These are phyloP conservation scores for Protobothrops flavoviridis DNA, from an alignment of 2,113 vertebrate species.

Conservation along the genomic window DNA sequence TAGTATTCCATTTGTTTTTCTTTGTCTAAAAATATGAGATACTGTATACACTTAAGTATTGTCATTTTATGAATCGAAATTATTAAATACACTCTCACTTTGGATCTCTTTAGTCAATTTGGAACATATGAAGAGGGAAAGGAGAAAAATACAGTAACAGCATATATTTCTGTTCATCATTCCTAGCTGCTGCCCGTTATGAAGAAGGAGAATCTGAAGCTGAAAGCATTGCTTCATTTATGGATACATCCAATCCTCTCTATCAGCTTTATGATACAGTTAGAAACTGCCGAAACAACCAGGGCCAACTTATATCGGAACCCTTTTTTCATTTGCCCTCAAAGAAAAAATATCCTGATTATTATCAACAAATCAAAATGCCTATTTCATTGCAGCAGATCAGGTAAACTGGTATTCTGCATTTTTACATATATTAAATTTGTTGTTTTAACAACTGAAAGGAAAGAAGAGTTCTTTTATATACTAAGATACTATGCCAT, in stretches of 20 bases:
- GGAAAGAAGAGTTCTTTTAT: background rate
- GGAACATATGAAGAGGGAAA: background rate
- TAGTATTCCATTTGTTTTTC: background rate
- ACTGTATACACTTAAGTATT: background rate
- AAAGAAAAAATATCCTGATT: conserved; percentile 97
- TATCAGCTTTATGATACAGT: conserved; percentile 96
- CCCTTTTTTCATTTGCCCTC: conserved; percentile 96
- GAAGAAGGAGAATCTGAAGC: conserved; percentile 95
- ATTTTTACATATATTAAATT: too few species aligned
- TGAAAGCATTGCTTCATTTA: conserved; percentile 91
- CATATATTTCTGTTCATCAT: conserved; percentile 24
- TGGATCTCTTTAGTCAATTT: background rate
- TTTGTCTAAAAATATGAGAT: background rate
- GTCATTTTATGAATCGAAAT: background rate
- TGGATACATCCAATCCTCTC: conserved; percentile 92
- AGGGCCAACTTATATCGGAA: conserved; percentile 94
- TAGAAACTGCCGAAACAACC: conserved; percentile 90
- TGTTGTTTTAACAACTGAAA: background rate
- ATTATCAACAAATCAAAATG: conserved; percentile 94
- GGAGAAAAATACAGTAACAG: background rate
- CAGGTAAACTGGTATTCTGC: conserved; percentile 77
- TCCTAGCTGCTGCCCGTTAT: conserved; percentile 81
- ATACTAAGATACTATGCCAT: background rate
- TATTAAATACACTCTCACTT: background rate
- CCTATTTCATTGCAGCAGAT: conserved; percentile 93